phyloP scores from a whole-genome alignment of 2,888 invertebrate genomes.

The Pharmacophagus antenor region DNA sequence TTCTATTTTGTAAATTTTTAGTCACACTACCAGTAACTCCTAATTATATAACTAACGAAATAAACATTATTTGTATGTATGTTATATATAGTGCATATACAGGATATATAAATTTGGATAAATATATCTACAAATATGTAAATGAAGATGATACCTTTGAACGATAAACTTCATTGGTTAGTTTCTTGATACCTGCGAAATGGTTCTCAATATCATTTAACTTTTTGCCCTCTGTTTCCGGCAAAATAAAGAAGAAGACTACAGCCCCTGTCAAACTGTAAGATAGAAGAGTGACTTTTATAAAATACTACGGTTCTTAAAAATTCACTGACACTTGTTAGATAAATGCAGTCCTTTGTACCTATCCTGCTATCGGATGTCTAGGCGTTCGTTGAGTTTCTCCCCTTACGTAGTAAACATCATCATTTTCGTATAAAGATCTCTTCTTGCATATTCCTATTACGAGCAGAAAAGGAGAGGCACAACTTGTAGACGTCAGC shows the following conservation, averaged over 20 bases:
- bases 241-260: constrained; percentile 84
- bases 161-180: constrained; percentile 69
- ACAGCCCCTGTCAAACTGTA: constrained; percentile 82
- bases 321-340: too few relatives aligned
- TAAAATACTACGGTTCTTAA: not conserved
- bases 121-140: not conserved
- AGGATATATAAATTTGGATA: not conserved
- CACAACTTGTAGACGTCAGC: too few relatives aligned
- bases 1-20: not conserved
- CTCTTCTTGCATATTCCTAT: too few relatives aligned
- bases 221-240: constrained; percentile 91
- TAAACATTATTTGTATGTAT: not conserved
- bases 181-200: constrained; percentile 81
- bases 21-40: not conserved
- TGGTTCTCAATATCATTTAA: constrained; percentile 86
- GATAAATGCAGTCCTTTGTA: too few relatives aligned
- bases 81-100: too few relatives aligned
- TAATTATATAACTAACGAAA: not conserved
- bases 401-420: too few relatives aligned
- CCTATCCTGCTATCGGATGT: too few relatives aligned
- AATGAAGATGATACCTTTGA: constrained; percentile 48
- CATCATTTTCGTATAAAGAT: too few relatives aligned
- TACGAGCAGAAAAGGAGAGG: too few relatives aligned
- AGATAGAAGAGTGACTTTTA: not conserved
- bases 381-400: too few relatives aligned